A percentile compares a stretch with the other conserved stretches of the same genome.
These are phyloP conservation scores for Dryoscopus gambensis DNA, from an alignment of 2,113 vertebrate genomes.

Conservation along the genomic window DNA sequence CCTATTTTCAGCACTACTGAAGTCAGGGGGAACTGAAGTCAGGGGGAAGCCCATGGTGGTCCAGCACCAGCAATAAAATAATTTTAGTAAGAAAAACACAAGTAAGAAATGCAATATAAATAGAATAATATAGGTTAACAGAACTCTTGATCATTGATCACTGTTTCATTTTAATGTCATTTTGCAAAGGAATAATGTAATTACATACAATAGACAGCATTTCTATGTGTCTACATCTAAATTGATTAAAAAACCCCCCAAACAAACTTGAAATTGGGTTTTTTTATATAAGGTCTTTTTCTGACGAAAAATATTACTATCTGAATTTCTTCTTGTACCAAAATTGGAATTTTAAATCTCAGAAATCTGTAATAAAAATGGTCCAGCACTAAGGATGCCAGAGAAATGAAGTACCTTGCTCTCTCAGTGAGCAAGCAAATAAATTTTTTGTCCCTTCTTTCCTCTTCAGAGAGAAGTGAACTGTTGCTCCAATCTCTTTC, in stretches of 20 bases:
- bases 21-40: not conserved
- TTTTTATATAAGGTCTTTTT: not conserved
- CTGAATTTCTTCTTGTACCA: not conserved
- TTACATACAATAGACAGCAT: not conserved
- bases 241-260: not conserved
- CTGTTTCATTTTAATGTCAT: not conserved
- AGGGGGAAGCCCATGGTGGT: not conserved
- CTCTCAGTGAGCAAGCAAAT: not conserved
- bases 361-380: not conserved
- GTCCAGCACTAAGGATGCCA: not conserved
- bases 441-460: not conserved
- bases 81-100: not conserved
- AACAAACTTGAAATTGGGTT: not conserved
- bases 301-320: not conserved
- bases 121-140: not conserved
- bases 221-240: not conserved
- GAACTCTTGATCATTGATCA: not conserved
- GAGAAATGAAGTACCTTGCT: not conserved
- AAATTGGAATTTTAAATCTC: not conserved
- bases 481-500: not conserved
- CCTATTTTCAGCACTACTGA: not conserved
- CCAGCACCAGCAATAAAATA: not conserved
- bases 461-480: not conserved
- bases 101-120: not conserved
- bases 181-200: not conserved